Evolutionary conservation across 1,140 invertebrate species (phyloP), one percentile per base, ranked within the genome.

Genomic region (Drosophila biarmipes): DNA sequence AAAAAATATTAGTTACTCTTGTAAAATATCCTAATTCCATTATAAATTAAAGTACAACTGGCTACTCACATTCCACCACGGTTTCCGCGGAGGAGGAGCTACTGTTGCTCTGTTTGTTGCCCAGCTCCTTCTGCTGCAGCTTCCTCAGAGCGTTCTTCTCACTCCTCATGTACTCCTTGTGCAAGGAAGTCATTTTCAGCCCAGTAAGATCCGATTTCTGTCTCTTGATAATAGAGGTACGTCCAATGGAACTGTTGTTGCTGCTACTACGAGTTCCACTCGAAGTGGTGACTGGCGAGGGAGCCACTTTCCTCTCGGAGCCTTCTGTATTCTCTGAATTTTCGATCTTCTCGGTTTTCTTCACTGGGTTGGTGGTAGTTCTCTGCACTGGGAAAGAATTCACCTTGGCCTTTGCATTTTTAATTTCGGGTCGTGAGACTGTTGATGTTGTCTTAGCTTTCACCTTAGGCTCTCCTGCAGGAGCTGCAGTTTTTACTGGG

Each of bases 161-260:
- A 46, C 90, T 92, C 0, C 90, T 68, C 84, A 92, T 90, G 48
- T 91, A 92, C 45, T 92, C 91, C 64, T 91, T 90, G 56, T 92
- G 91, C 37, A 91, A 38, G 0, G 84, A 92, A 24, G 93, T 93
- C 38, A 94, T 93, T 86, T 93, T 94, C 0, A 94, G 87, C 0
- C 94, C 94, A 7, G 94, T 94, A 0, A 94, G 92, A 79, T 94
- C 94, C 4, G 94, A 94, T 67, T 94, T 94, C 71, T 94, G 94
- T 12, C 94, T 76, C 29, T 94, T 93, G 53, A 94, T 94, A 10
- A 85, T 80, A 1, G 85, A 78, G 6, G 79, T 61, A 19, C 89
- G 80, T 17, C 49, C 76, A 8, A 8, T 21, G 31, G 62, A 29
- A 17, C 21, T 57, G 12, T 35, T 56, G 21, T 71, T 66, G 53